Base-by-base conservation (phyloP, 2,797 vertebrate species). In the Rhinoraja longicauda region DNA sequence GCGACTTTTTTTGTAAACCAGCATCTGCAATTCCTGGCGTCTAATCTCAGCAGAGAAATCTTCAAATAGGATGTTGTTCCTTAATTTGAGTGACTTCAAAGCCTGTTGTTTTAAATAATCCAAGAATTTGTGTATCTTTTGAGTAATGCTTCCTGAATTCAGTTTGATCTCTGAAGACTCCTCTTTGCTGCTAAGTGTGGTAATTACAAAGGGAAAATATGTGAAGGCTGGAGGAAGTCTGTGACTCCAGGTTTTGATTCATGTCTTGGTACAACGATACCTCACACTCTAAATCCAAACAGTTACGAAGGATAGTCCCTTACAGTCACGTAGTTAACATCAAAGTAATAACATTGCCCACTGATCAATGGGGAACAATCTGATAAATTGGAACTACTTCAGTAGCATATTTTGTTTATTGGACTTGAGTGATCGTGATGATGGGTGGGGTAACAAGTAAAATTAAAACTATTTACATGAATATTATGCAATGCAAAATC, bases 251-350 rank as follows among this genome's bases (percentile, higher is more conserved):
- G 88, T 88, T 62, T 73, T 73, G 36, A 45, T 26, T 4, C 26
- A n/a, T n/a, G 67, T 91, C 73, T 53, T 70, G 32, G 64, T 67
- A 67, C 36, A 70, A 9, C 24, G 88, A 67, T 26, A 24, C n/a
- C 39, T 39, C 88, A 70, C 90, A 64, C 32, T 90, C 64, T 39
- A 75, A 92, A 92, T 39, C 90, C 70, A 92, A 92, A 75, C 70
- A 92, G 70, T n/a, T 75, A 24, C 39, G 75, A 73, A 24, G 6
- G 17, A 4, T n/a, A 13, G 32, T 90, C 72, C 24, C 21, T 64
- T 72, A 45, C 4, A 72, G 67, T 75, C 70, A 53, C 9, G 26
- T 73, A 2, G 21, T 73, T 91, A 36, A 92, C 39, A 57, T 92
- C 45, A 57, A 75, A 32, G 84, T 53, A 29, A 39, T 26, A 75